Evolutionary conservation across 1,140 invertebrate genomes (phyloP).

Genomic region (Geopemphigus sp.): DNA sequence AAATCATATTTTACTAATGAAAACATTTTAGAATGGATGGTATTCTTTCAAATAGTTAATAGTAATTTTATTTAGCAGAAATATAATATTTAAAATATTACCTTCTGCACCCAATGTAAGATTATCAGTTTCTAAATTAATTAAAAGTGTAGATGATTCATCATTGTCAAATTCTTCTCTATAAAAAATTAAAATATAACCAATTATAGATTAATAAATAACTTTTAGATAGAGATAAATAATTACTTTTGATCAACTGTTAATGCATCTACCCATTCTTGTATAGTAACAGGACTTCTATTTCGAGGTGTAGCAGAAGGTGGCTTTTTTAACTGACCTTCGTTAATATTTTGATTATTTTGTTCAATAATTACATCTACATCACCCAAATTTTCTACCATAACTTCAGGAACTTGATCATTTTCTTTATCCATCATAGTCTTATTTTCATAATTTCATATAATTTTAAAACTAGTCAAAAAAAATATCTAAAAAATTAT

Average conservation of each 20-base stretch:
- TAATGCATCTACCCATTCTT: slow-evolving; percentile 56
- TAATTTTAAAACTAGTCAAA: background rate
- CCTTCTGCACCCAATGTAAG: slow-evolving; percentile 55
- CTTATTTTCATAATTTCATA: slow-evolving; percentile 4
- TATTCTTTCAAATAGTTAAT: background rate
- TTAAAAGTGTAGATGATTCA: slow-evolving; percentile 6
- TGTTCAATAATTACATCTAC: background rate
- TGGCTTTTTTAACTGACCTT: slow-evolving; percentile 32
- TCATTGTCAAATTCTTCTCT: slow-evolving; percentile 50
- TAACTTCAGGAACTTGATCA: slow-evolving; percentile 29
- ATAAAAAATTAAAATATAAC: slow-evolving; percentile 18
- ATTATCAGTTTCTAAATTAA: slow-evolving; percentile 52
- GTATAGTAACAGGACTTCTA: slow-evolving; percentile 55
- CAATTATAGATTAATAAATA: background rate
- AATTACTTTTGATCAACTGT: slow-evolving; percentile 47
- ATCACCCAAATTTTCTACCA: slow-evolving; percentile 18
- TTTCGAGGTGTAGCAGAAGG: slow-evolving; percentile 51
- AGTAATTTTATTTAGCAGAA: background rate
- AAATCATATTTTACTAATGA: background rate
- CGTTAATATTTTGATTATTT: slow-evolving; percentile 10
- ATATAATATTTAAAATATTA: slow-evolving; percentile 40
- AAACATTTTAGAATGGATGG: background rate
- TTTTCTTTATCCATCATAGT: slow-evolving; percentile 13
- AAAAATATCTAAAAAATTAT: background rate
- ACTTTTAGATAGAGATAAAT: background rate